Conservation (phyloP, 2,888 invertebrate species). For the Prosopocoilus inquinatus region DNA sequence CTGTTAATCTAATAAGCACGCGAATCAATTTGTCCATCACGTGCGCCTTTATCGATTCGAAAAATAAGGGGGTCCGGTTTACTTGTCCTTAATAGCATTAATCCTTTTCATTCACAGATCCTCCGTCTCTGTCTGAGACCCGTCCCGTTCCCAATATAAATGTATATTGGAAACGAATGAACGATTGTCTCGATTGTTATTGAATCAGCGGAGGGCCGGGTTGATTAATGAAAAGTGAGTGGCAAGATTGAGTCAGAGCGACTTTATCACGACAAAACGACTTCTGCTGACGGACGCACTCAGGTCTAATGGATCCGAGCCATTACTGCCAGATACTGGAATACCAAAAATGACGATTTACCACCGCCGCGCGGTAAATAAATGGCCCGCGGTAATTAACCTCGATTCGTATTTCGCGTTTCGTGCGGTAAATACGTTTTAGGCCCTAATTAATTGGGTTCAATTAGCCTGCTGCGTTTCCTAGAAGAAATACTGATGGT, state of each 20-base stretch:
- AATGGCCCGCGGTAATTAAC: conserved; percentile 2
- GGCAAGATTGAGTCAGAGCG: conserved; percentile 13
- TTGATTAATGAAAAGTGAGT: conserved; percentile 18
- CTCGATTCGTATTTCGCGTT: background rate
- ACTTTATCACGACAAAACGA: conserved; percentile 14
- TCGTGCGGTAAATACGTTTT: background rate
- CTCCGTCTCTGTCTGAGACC: background rate
- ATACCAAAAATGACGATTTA: conserved; percentile 1
- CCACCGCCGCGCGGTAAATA: background rate
- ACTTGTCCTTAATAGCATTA: background rate
- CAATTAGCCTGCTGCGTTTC: background rate
- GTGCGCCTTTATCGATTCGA: background rate
- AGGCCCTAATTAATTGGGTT: background rate
- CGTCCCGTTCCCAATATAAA: conserved; percentile 31
- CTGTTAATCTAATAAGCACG: too few species aligned
- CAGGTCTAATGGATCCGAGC: conserved; percentile 1
- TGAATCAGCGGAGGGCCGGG: conserved; percentile 14
- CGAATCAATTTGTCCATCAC: too few species aligned
- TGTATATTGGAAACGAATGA: conserved; percentile 40
- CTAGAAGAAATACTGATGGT: background rate
- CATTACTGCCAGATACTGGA: conserved; percentile 4
- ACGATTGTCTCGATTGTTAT: conserved; percentile 31
- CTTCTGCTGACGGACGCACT: background rate
- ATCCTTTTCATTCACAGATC: conserved; percentile 3
- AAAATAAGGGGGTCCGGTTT: background rate